These are phyloP conservation scores for Pongo pygmaeus DNA, from an alignment of 2,113 vertebrate genomes.

Conservation along the genomic window DNA sequence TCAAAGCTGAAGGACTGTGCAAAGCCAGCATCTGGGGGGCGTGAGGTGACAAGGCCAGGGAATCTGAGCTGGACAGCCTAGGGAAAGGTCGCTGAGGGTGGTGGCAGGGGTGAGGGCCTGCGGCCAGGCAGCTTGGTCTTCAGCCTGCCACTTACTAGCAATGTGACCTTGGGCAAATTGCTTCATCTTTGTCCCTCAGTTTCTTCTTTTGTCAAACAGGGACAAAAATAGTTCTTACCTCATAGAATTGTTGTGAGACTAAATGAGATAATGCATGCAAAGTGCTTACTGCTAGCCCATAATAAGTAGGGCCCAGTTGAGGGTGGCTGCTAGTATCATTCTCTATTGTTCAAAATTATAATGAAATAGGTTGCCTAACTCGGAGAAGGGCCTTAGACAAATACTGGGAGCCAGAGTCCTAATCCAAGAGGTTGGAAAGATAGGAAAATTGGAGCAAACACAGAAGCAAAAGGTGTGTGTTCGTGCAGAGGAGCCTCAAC, in stretches of 20 bases:
- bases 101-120: background rate
- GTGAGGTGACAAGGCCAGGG: background rate
- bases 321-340: background rate
- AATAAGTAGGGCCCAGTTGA: background rate
- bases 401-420: background rate
- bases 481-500: fast-evolving
- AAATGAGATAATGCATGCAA: background rate
- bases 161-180: background rate
- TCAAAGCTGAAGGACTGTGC: background rate
- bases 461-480: background rate
- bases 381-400: background rate
- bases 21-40: background rate
- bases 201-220: background rate
- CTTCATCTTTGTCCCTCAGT: conserved; percentile 13
- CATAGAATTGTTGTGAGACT: background rate
- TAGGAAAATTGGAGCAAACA: background rate
- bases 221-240: conserved; percentile 5
- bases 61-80: background rate
- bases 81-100: background rate
- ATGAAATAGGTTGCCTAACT: background rate
- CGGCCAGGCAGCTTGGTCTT: background rate
- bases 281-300: background rate
- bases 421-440: background rate
- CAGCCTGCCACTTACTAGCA: background rate
- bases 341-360: background rate